These are phyloP conservation scores for Eurytoma californica DNA, from an alignment of 2,888 invertebrate genomes.

Conservation along the genomic window DNA sequence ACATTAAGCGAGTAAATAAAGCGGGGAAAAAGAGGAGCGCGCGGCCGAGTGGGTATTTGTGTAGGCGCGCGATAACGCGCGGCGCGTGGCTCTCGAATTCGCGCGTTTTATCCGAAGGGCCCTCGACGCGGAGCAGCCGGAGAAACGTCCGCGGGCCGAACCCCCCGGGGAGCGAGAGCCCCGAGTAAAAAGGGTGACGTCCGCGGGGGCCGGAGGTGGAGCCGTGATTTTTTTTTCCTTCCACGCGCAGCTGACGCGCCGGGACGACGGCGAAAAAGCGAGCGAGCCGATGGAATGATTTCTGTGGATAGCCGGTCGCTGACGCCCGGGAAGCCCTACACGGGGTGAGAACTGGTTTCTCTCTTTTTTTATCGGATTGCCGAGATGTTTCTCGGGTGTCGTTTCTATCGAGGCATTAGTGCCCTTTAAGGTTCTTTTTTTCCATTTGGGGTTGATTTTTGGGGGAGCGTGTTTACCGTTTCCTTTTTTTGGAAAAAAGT, in stretches of 20 bases:
- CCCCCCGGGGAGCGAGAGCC: constrained; percentile 19
- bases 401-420: too few species aligned
- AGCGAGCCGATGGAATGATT: constrained; percentile 1
- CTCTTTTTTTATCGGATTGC: too few species aligned
- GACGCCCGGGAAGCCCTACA: neutral
- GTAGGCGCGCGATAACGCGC: constrained; percentile 33
- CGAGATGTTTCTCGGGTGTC: too few species aligned
- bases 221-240: neutral
- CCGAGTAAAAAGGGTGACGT: constrained; percentile 8
- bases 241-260: neutral
- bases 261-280: neutral
- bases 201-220: neutral
- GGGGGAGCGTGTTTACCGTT: too few species aligned
- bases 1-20: constrained; percentile 46
- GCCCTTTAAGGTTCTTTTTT: too few species aligned
- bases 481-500: too few species aligned
- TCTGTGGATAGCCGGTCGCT: neutral
- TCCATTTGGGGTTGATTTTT: too few species aligned
- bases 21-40: neutral
- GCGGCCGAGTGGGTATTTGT: neutral
- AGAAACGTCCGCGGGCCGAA: neutral
- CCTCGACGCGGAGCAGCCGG: constrained; percentile 20
- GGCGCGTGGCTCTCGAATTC: constrained; percentile 15
- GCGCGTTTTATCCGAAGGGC: constrained; percentile 51
- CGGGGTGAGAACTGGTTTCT: too few species aligned